phyloP scores from a whole-genome alignment of 2,888 invertebrate genomes.

The Agrochola litura region DNA sequence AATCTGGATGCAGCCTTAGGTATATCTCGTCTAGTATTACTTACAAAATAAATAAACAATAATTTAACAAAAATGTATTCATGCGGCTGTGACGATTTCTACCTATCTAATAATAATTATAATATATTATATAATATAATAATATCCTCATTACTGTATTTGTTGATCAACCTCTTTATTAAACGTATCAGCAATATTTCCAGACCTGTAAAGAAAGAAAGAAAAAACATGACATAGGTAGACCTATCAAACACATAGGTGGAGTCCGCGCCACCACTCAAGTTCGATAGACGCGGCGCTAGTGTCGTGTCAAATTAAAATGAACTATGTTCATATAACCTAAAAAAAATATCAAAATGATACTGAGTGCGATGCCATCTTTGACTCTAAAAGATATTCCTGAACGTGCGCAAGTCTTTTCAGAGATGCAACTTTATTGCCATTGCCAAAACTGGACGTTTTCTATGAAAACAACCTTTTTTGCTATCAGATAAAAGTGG shows the following conservation, averaged over 20 bases:
- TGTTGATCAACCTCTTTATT: conserved; percentile 24
- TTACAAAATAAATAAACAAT: no score
- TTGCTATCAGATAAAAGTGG: not conserved
- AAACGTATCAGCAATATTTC: conserved; percentile 29
- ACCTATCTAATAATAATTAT: no score
- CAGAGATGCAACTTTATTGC: not conserved
- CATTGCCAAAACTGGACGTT: no score
- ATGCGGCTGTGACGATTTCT: no score
- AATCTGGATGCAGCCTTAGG: no score
- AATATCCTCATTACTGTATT: conserved; percentile 1
- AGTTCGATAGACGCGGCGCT: no score
- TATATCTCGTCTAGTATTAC: no score
- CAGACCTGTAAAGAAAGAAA: conserved; percentile 14
- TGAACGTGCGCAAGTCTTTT: no score
- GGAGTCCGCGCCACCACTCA: no score
- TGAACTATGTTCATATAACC: not conserved
- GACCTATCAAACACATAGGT: not conserved
- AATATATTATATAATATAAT: no score
- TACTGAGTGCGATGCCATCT: not conserved
- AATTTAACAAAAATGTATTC: no score
- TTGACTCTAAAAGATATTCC: not conserved
- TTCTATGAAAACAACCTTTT: not conserved
- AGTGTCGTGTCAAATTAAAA: no score
- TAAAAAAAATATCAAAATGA: not conserved
- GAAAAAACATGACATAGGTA: not conserved